Conservation (phyloP, 1,140 invertebrate species). For the Ceratosolen solmsi region DNA sequence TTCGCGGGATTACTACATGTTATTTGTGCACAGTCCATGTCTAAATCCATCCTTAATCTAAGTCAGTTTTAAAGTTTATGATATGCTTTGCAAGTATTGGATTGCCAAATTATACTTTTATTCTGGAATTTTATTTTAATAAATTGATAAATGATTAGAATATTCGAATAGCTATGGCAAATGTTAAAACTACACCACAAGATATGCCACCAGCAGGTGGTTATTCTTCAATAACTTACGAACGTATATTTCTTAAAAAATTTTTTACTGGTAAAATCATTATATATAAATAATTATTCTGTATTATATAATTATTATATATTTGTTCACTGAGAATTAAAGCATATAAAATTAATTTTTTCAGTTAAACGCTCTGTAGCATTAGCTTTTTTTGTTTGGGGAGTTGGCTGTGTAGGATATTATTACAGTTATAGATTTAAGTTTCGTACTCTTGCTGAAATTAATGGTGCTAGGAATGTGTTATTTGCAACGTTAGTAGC, state of each 20-base stretch:
- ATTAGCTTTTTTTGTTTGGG: slow-evolving; percentile 69
- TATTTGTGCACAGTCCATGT: too few species aligned
- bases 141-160: not conserved
- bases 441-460: too few species aligned
- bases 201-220: slow-evolving; percentile 91
- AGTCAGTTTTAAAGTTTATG: too few species aligned
- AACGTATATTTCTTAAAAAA: slow-evolving; percentile 80
- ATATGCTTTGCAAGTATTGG: too few species aligned
- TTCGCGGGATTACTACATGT: too few species aligned
- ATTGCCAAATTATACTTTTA: too few species aligned
- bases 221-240: slow-evolving; percentile 83
- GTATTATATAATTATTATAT: not conserved
- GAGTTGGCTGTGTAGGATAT: slow-evolving; percentile 73
- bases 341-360: slow-evolving; percentile 34
- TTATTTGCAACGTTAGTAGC: slow-evolving; percentile 84
- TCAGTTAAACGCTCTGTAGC: slow-evolving; percentile 43
- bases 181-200: too few species aligned
- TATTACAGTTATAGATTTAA: slow-evolving; percentile 74
- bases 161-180: slow-evolving; percentile 45
- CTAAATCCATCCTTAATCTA: too few species aligned
- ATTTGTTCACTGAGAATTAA: too few species aligned
- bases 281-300: not conserved
- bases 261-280: slow-evolving; percentile 79
- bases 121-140: too few species aligned
- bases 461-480: slow-evolving; percentile 82